Conservation (phyloP, 2,888 invertebrate species). For the Drosophila mercatorum region DNA sequence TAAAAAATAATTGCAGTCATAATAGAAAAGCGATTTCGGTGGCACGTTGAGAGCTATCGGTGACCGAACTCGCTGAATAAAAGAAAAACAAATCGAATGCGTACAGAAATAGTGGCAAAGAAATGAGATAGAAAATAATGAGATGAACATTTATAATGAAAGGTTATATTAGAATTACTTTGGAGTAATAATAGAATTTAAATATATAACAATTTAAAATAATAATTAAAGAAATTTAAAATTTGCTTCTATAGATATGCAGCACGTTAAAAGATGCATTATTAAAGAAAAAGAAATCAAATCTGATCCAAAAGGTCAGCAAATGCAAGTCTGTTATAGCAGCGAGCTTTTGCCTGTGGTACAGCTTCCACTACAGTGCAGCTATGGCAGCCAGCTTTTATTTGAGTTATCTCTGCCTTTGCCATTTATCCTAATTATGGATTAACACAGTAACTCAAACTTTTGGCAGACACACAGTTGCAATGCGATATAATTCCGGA, state of each 20-base stretch:
- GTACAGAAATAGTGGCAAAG: background rate
- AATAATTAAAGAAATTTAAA: no score
- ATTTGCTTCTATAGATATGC: no score
- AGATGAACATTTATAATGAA: background rate
- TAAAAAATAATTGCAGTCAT: constrained; percentile 25
- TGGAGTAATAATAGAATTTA: no score
- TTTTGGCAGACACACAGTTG: constrained; percentile 7
- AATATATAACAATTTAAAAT: no score
- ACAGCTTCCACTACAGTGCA: background rate
- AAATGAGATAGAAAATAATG: background rate
- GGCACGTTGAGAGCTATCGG: background rate
- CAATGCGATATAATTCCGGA: constrained; percentile 30
- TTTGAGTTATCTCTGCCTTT: background rate
- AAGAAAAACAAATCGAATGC: no score
- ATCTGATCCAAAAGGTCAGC: no score
- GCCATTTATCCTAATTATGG: background rate
- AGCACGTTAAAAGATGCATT: no score
- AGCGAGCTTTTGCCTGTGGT: background rate
- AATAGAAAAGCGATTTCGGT: constrained; percentile 4
- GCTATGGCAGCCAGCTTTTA: background rate
- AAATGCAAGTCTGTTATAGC: background rate
- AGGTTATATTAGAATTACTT: background rate
- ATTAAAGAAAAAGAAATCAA: no score
- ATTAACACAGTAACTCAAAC: constrained; percentile 5
- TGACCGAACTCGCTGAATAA: background rate